Conservation (phyloP, 2,113 vertebrate genomes). For the Neomonachus schauinslandi region DNA sequence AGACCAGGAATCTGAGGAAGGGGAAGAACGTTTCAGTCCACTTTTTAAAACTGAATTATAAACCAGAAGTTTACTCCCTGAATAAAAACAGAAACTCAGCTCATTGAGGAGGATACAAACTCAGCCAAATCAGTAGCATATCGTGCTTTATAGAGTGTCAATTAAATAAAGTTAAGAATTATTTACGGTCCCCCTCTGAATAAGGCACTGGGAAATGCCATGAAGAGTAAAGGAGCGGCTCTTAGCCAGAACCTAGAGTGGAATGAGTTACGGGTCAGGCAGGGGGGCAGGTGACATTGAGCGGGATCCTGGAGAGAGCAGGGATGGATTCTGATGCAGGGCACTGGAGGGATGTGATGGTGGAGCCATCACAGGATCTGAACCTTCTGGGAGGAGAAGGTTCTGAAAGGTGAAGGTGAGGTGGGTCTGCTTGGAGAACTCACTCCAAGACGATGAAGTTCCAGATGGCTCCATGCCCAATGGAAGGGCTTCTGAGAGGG, state of each 20-base stretch:
- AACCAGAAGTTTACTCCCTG: background rate
- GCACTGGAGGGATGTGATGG: background rate
- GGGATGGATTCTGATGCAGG: rapidly evolving
- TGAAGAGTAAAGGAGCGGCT: background rate
- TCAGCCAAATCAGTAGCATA: background rate
- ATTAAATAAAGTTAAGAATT: background rate
- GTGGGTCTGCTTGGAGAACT: background rate
- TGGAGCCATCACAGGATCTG: too few relatives aligned
- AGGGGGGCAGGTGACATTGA: too few relatives aligned
- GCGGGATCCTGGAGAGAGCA: background rate
- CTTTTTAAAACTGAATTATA: background rate
- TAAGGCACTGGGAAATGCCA: rapidly evolving
- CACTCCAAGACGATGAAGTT: background rate
- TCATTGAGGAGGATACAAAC: background rate
- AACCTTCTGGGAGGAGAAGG: background rate
- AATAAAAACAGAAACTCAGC: background rate
- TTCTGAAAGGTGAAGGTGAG: rapidly evolving
- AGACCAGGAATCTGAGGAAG: background rate
- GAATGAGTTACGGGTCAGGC: rapidly evolving
- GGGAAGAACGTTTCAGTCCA: background rate
- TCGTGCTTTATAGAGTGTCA: rapidly evolving
- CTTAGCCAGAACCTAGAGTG: background rate
- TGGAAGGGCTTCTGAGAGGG: background rate
- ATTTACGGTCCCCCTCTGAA: background rate
- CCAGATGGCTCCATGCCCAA: background rate